phyloP scores from a whole-genome alignment of 64 coral and sea anemone genomes.

The Astreopora myriophthalma region DNA sequence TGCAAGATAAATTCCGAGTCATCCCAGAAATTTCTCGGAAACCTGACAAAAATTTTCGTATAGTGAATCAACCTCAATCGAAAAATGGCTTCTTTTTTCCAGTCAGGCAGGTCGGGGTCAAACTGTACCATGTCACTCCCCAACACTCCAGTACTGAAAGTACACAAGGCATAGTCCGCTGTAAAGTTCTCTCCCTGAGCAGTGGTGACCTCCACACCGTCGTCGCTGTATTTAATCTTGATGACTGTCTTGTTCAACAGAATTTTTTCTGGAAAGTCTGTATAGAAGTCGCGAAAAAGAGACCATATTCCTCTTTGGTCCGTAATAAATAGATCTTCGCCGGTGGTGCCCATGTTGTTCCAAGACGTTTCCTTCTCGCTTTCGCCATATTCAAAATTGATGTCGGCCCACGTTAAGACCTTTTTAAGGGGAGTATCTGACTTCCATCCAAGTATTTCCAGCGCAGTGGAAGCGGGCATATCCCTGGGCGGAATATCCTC shows the following conservation, averaged over 20 bases:
- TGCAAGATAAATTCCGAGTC: conserved; percentile 61
- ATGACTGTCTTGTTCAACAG: conserved; percentile 53
- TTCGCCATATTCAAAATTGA: conserved; percentile 64
- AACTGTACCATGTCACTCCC: conserved; percentile 46
- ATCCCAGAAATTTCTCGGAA: conserved; percentile 79
- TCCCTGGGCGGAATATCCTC: conserved; percentile 22
- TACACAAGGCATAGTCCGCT: conserved; percentile 78
- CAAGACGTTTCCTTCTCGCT: background rate
- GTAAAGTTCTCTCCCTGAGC: conserved; percentile 33
- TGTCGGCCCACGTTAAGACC: conserved; percentile 35
- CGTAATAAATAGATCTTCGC: conserved; percentile 41
- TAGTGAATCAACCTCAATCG: conserved; percentile 42
- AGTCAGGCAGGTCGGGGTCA: conserved; percentile 57
- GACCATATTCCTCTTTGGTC: conserved; percentile 38
- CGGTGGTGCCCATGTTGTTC: background rate
- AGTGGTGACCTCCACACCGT: conserved; percentile 24
- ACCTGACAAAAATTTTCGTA: conserved; percentile 76
- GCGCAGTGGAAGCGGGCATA: conserved; percentile 59
- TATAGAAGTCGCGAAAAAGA: conserved; percentile 30
- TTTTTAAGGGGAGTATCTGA: conserved; percentile 23
- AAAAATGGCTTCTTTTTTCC: conserved; percentile 82
- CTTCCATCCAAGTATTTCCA: conserved; percentile 44
- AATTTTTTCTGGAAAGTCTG: conserved; percentile 53
- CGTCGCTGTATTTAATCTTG: conserved; percentile 15
- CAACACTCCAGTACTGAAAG: conserved; percentile 80